Base-by-base conservation (phyloP, 2,797 vertebrate species). In the Octomys mimax region DNA sequence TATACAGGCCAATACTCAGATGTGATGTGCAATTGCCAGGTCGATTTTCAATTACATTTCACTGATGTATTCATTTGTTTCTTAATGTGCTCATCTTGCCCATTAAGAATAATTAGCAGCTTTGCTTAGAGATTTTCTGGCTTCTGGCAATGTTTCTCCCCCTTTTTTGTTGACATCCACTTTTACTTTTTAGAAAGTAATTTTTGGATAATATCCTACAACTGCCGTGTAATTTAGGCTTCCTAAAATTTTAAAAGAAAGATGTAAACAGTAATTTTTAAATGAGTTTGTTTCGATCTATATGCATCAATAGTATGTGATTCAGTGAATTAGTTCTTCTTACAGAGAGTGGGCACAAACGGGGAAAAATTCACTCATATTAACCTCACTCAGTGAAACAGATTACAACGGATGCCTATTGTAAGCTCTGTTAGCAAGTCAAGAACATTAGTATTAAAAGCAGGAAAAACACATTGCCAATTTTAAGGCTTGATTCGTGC, bases 31-130 rank as follows among this genome's bases (percentile, higher is more conserved):
- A 95, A 98, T 90, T 98, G 98, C 98, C 98, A 98, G 98, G 98
- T 98, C 97, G 97, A 98, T 98, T 98, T 99, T 99, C 98, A 99
- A 98, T 98, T 98, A 98, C 98, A 98, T 98, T 98, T 98, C 98
- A 96, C 98, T 98, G 98, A 98, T 98, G 98, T 98, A 98, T 98
- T 98, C 98, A 98, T 98, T 98, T 98, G 98, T 98, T 98, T 98
- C 98, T 99, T 98, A 99, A 99, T 99, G 98, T 98, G 98, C 98
- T 98, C 98, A 98, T 99, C 98, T 98, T 98, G 98, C 98, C 98
- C 98, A 99, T 98, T 99, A 99, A 98, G 98, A 99, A 98, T 99
- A 99, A 99, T 99, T 99, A 99, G 98, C 98, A 98, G 98, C 96
- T 98, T 98, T 98, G 98, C 98, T 98, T 98, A 98, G 98, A 98